Percentiles rank a stretch among this genome's conserved stretches.
phyloP scores from a whole-genome alignment of 2,797 vertebrate species.

The Gallirallus australis region DNA sequence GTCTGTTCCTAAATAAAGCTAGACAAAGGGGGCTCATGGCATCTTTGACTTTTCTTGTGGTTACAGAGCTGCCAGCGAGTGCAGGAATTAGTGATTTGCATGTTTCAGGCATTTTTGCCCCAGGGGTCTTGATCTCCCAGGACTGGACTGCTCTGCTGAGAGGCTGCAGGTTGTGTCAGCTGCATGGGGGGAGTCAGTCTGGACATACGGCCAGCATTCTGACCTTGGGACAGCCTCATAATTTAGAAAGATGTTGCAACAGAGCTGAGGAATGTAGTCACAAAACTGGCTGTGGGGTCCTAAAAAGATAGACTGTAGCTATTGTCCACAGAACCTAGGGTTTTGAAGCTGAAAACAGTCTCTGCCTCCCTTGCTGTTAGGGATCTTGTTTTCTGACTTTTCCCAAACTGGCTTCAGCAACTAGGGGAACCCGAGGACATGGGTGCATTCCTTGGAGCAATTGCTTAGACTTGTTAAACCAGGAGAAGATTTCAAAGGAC shows the following conservation, averaged over 20 bases:
- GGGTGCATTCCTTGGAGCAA: background rate
- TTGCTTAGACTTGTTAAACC: background rate
- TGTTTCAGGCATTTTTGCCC: background rate
- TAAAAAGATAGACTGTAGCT: background rate
- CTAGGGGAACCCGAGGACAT: background rate
- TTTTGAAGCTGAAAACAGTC: background rate
- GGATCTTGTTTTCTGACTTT: background rate
- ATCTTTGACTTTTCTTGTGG: background rate
- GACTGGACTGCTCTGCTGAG: background rate
- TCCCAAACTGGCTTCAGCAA: background rate
- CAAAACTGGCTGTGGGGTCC: background rate
- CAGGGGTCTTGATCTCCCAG: background rate
- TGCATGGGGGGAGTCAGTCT: background rate
- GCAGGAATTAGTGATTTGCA: rapidly evolving
- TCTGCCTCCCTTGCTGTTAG: background rate
- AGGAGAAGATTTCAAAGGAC: background rate
- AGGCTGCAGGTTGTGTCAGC: background rate
- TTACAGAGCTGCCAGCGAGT: background rate
- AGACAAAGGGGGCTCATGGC: background rate
- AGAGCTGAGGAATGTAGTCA: background rate
- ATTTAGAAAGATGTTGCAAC: background rate
- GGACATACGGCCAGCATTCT: background rate
- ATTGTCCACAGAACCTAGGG: background rate
- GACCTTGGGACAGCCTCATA: background rate
- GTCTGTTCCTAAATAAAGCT: background rate